A percentile compares a stretch with the other conserved stretches of the same genome.
phyloP scores from a whole-genome alignment of 2,113 vertebrate genomes.

The Cranoglanis bouderius region DNA sequence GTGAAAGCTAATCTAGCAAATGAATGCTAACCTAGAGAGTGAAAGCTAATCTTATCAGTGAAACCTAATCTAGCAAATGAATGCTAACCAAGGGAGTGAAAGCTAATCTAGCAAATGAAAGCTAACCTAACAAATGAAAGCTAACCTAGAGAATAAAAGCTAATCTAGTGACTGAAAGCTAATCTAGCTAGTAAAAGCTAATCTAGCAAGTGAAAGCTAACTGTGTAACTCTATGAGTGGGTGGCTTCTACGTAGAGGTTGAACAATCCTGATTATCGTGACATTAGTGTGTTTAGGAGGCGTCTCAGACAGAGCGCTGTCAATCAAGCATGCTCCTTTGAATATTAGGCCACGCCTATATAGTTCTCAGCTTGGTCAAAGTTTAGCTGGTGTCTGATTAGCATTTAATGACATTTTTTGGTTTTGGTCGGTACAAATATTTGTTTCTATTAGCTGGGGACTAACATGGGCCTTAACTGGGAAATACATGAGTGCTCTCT shows the following conservation, averaged over 20 bases:
- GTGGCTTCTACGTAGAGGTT: neutral
- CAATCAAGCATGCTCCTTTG: neutral
- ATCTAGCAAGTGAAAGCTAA: neutral
- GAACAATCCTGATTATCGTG: neutral
- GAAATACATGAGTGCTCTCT: neutral
- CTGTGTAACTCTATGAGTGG: no score
- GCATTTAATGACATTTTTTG: neutral
- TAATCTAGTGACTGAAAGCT: neutral
- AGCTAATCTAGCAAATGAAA: no score
- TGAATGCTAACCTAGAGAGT: neutral
- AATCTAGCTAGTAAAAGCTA: no score
- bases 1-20: neutral
- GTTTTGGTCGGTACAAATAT: neutral
- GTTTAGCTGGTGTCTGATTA: neutral
- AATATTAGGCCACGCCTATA: neutral
- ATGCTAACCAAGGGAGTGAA: no score
- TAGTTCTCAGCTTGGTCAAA: neutral
- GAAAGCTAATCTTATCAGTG: neutral
- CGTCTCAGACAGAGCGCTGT: neutral
- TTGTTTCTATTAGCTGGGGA: no score
- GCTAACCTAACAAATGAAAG: no score
- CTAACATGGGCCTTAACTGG: neutral
- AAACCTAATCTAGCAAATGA: no score
- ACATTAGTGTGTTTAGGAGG: no score
- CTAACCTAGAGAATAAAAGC: no score